Base-by-base conservation (phyloP, 2,797 vertebrate genomes). In the Meda fulgida region DNA sequence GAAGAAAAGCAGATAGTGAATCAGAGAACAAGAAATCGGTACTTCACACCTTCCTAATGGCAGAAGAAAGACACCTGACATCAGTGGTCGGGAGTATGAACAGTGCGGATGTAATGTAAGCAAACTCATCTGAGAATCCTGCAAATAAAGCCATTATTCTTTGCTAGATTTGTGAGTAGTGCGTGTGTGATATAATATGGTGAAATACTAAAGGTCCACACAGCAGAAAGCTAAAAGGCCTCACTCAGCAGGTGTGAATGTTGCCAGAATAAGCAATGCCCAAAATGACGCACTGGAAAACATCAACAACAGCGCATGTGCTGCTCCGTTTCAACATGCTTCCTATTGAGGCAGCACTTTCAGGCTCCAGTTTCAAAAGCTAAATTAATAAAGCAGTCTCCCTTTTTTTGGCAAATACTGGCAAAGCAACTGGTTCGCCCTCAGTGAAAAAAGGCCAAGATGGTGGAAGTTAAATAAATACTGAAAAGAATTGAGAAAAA, bases 241-340 rank as follows among this genome's bases (percentile, higher is more conserved):
- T 75, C 88, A 83, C 91, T 93, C 93, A 94, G 92, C 93, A 93
- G 88, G 89, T 88, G 16, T 84, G 85, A 89, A 87, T 89, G 88
- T 88, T 92, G 90, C 90, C 91, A 93, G 92, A 93, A 90, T 90
- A 92, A 92, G 92, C 92, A 92, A 86, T 88, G 91, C 92, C 92
- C 89, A 91, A 93, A 93, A 93, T 92, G 93, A 93, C 78, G 90
- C 90, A 91, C 87, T 90, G 89, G 90, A 90, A 92, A 91, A 89
- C 91, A 91, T 87, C 84, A 55, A 66, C 70, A 87, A 77, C 85
- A 90, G 86, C 84, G 86, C 89, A 89, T 78, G 40, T 53, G 82
- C 67, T 66, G 40, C 40, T 36, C 23, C 8, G n/a, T 60, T 78
- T n/a, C 36, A 78, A 65, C 77, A 46, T 65, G 23, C 65, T 55